Evolutionary conservation across 2,888 invertebrate genomes (phyloP).

Genomic region (Acanthoscelides obtectus): DNA sequence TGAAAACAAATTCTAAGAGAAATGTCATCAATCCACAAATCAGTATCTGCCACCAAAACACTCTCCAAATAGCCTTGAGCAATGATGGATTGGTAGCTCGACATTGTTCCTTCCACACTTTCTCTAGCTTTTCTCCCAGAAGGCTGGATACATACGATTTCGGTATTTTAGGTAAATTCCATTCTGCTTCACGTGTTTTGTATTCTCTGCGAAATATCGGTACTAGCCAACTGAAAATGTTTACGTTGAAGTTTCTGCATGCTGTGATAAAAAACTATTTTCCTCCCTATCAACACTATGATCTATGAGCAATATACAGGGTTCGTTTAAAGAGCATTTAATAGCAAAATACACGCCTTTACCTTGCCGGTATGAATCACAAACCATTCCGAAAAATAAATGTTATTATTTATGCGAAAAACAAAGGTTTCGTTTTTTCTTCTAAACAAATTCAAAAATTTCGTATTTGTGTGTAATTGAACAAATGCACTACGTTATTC

Average conservation of each 20-base stretch:
- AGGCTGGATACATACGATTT: conserved; percentile 2
- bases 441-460: no score
- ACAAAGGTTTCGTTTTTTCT: no score
- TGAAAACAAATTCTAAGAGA: conserved; percentile 8
- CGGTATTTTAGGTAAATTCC: conserved; percentile 6
- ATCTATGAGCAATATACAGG: no score
- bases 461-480: no score
- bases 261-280: not conserved
- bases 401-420: no score
- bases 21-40: conserved; percentile 5
- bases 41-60: conserved; percentile 9
- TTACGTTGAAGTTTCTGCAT: not conserved
- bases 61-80: conserved; percentile 6
- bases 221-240: conserved; percentile 8
- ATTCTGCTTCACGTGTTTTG: conserved; percentile 50
- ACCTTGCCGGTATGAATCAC: no score
- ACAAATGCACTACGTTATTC: no score
- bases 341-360: no score
- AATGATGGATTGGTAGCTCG: conserved; percentile 6
- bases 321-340: no score
- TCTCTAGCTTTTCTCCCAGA: conserved; percentile 10
- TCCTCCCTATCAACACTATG: no score
- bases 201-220: conserved; percentile 10
- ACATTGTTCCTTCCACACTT: conserved; percentile 6
- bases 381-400: no score